Evolutionary conservation across 2,888 invertebrate genomes (phyloP).

Genomic region (Hyalella azteca): DNA sequence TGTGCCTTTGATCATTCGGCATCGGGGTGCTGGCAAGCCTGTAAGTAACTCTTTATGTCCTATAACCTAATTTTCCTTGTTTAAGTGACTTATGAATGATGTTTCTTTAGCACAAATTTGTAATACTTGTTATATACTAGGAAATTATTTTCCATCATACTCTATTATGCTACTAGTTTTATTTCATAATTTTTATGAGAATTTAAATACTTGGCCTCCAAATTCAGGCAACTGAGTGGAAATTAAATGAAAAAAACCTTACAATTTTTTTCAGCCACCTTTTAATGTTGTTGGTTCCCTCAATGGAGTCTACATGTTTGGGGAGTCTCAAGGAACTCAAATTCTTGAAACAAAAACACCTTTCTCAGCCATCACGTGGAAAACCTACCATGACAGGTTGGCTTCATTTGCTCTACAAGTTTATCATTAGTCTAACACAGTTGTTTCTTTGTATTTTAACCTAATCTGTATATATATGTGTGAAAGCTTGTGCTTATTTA

Average conservation of each 20-base stretch:
- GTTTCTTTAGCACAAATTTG: not conserved
- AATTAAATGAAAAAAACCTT: not conserved
- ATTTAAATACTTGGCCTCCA: not conserved
- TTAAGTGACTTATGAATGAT: not conserved
- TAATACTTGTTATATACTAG: not conserved
- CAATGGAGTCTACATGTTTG: slow-evolving; percentile 58
- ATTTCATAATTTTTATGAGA: not conserved
- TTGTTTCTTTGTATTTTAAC: no score
- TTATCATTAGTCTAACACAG: no score
- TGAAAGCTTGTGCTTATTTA: no score
- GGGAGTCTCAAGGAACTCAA: slow-evolving; percentile 54
- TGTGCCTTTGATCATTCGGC: slow-evolving; percentile 52
- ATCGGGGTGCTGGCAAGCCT: slow-evolving; percentile 50
- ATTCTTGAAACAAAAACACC: slow-evolving; percentile 47
- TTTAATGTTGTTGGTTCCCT: slow-evolving; percentile 57
- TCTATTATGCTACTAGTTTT: not conserved
- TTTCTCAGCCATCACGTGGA: slow-evolving; percentile 50
- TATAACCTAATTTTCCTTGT: not conserved
- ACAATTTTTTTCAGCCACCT: slow-evolving; percentile 50
- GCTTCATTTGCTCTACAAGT: no score
- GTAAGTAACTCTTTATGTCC: slow-evolving; percentile 38
- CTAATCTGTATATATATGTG: no score
- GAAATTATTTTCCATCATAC: no score
- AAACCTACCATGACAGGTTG: slow-evolving; percentile 57
- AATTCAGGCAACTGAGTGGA: no score